Evolutionary conservation across 2,888 invertebrate species (phyloP), one percentile per base, ranked within the genome.

Genomic region (Microctonus brassicae): DNA sequence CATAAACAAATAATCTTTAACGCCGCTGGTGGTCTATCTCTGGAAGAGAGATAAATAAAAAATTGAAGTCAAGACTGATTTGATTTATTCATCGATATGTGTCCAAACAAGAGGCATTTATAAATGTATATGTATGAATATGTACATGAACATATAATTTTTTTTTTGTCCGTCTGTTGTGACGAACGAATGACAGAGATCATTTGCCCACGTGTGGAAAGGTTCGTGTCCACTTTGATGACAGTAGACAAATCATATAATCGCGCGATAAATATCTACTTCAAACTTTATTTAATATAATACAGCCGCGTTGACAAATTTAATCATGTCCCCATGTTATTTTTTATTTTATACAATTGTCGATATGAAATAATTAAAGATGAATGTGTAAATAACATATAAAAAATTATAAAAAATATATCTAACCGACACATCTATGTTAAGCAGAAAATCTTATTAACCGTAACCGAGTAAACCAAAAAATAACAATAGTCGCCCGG

Each of bases 401-500:
- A 22, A 17, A 17, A 7, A 10, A 36, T 36, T 5, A 47, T 47
- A 7, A 47, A 47, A 47, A 47, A 47, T 2, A 47, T 2, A 47
- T 47, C 0, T 17, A 20, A 17, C 17, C 17, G 17, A 81, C 82
- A 83, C 82, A 83, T 82, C 79, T 80, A 63, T 58, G 17, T 2
- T 29, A 58, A 7, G 58, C n/a, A 29, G 75, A 76, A 81, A 81
- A 86, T 86, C 84, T 84, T 79, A 80, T 86, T 86, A 85, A 81
- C 82, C 81, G 86, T 83, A 84, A 83, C 86, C 78, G 83, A 83
- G 81, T 80, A 83, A 79, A 82, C 80, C 81, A 79, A 83, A 78
- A 77, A 76, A 70, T 69, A 29, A 81, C 82, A 82, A 83, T 82
- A 77, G 77, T 66, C 75, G 73, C 73, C 71, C 24, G 22, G 60